A percentile compares a stretch with the other conserved stretches of the same genome.
Conservation (phyloP, 2,797 vertebrate species). For the Hylomyscus alleni region DNA sequence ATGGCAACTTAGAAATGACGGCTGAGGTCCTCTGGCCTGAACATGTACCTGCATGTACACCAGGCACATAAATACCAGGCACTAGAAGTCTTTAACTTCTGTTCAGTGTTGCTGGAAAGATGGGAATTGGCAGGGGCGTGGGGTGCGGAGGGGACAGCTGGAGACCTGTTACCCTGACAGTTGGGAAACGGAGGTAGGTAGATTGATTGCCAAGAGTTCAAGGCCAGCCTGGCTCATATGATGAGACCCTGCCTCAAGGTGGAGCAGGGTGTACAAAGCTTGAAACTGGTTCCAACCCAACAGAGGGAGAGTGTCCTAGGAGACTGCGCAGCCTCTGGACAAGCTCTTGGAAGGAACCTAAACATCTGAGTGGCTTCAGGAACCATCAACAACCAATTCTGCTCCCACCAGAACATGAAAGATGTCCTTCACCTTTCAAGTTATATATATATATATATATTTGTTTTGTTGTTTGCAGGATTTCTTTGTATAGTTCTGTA, state of each 20-base stretch:
- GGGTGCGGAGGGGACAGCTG: conserved; percentile 24
- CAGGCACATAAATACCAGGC: neutral
- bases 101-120: neutral
- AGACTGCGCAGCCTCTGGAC: neutral
- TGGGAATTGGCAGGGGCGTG: conserved; percentile 65
- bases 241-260: neutral
- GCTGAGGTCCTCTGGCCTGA: neutral
- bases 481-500: neutral
- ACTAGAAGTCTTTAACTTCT: conserved; percentile 86
- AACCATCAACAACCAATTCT: neutral
- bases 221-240: neutral
- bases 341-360: neutral
- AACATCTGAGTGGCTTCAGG: neutral
- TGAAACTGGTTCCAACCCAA: neutral
- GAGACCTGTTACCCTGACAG: neutral
- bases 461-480: too few species aligned
- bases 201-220: neutral
- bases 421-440: neutral
- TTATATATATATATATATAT: too few species aligned
- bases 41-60: neutral
- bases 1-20: neutral
- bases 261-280: neutral
- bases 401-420: neutral
- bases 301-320: neutral
- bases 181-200: neutral